These are phyloP conservation scores for Micrasema longulum DNA, from an alignment of 1,140 invertebrate species.

Conservation along the genomic window DNA sequence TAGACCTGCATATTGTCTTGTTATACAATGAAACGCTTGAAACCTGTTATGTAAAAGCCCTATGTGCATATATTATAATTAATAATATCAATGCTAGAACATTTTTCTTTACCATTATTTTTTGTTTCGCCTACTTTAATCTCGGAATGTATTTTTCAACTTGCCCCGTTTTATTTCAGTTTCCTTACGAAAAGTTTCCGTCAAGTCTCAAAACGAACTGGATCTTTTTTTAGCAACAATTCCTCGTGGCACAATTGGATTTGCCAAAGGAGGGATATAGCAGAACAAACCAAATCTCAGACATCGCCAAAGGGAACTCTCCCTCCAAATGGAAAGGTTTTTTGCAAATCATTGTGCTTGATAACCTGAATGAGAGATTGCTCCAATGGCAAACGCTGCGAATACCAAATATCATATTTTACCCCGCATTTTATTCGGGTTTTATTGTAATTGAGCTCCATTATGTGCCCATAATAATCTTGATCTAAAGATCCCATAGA, in stretches of 20 bases:
- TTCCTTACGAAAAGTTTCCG: slow-evolving; percentile 4
- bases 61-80: neutral
- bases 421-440: slow-evolving; percentile 36
- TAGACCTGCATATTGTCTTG: neutral
- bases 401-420: slow-evolving; percentile 54
- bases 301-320: slow-evolving; percentile 37
- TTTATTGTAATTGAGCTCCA: slow-evolving; percentile 55
- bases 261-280: slow-evolving; percentile 45
- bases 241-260: slow-evolving; percentile 51
- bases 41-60: neutral
- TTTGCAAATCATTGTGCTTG: slow-evolving; percentile 56
- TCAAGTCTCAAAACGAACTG: slow-evolving; percentile 26
- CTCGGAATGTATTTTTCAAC: neutral
- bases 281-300: slow-evolving; percentile 49
- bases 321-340: slow-evolving; percentile 53
- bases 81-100: too few relatives aligned
- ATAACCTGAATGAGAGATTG: slow-evolving; percentile 55
- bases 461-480: slow-evolving; percentile 53
- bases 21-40: neutral
- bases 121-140: too few relatives aligned
- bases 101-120: too few relatives aligned
- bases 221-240: slow-evolving; percentile 35
- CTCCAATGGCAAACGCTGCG: slow-evolving; percentile 40
- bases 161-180: neutral
- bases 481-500: slow-evolving; percentile 35